Conservation (phyloP, 2,888 invertebrate genomes). For the Diaperis boleti region DNA sequence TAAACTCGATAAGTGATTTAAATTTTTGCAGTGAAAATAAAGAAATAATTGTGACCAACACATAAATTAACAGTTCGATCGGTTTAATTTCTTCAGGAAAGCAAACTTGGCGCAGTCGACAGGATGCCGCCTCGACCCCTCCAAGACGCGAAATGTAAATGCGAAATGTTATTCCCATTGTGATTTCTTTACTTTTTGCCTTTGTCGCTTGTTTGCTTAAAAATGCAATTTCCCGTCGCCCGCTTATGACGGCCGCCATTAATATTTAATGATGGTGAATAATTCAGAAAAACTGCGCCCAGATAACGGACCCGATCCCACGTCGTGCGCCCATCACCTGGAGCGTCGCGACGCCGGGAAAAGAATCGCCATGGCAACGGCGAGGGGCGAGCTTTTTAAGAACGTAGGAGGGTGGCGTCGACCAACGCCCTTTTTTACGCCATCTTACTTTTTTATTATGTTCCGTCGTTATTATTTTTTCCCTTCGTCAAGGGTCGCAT, state of each 20-base stretch:
- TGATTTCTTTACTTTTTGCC: no score
- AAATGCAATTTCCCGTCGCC: constrained; percentile 2
- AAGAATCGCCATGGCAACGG: constrained; percentile 61
- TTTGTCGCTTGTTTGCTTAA: background rate
- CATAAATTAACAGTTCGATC: no score
- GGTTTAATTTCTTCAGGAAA: no score
- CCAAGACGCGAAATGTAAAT: no score
- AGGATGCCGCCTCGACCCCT: no score
- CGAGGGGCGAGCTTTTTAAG: constrained; percentile 60
- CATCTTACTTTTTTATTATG: constrained; percentile 59
- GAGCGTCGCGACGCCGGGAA: constrained; percentile 59
- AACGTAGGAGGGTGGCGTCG: constrained; percentile 57
- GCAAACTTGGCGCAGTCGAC: no score
- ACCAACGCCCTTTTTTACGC: constrained; percentile 62
- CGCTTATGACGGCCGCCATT: constrained; percentile 11
- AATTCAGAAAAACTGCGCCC: constrained; percentile 23
- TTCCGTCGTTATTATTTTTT: constrained; percentile 29
- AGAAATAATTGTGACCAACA: no score
- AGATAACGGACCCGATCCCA: constrained; percentile 20
- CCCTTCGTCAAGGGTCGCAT: constrained; percentile 1
- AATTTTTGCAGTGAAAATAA: no score
- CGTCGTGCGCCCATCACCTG: constrained; percentile 51
- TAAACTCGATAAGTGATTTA: no score
- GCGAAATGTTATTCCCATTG: no score
- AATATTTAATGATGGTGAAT: constrained; percentile 34